Conservation (phyloP, 2,113 vertebrate genomes). For the Camelus dromedarius region DNA sequence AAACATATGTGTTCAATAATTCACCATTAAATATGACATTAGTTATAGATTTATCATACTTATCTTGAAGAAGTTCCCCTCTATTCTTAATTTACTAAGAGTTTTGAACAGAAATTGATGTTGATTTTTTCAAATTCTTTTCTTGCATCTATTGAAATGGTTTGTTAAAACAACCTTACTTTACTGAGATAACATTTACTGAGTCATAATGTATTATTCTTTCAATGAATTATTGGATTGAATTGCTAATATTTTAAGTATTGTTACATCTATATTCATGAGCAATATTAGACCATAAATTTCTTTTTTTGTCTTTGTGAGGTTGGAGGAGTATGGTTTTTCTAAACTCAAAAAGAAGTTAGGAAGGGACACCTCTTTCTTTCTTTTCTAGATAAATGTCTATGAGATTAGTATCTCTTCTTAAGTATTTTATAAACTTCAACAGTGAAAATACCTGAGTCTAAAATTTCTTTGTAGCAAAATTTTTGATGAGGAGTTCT, state of each 20-base stretch:
- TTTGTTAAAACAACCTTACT: neutral
- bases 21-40: neutral
- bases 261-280: neutral
- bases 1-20: neutral
- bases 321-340: neutral
- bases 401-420: neutral
- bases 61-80: neutral
- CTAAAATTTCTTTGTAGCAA: neutral
- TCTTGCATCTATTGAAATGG: neutral
- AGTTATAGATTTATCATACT: neutral
- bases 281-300: neutral
- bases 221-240: neutral
- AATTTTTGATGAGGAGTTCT: neutral
- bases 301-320: neutral
- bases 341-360: neutral
- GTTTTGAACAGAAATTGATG: neutral
- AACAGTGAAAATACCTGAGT: neutral
- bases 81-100: neutral
- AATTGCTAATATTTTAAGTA: neutral
- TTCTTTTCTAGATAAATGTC: neutral
- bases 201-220: neutral
- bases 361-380: neutral
- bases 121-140: neutral
- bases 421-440: slow-evolving; percentile 1
- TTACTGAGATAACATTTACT: neutral